Base-by-base conservation (phyloP, 2,797 vertebrate species). In the Tangara arthus region DNA sequence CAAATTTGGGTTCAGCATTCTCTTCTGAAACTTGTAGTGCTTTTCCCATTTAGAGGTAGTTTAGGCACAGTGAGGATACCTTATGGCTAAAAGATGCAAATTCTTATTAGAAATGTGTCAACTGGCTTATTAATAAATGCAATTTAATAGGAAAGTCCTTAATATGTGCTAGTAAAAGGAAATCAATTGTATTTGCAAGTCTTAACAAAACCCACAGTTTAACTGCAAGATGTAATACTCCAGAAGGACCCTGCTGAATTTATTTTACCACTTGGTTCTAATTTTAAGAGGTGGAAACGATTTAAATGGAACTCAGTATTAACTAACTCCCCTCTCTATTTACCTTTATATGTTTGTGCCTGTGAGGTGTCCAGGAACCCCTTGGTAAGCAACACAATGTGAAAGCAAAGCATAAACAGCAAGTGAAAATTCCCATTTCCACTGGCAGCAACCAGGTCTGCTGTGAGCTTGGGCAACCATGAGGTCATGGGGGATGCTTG, bases 81-180 rank as follows among this genome's bases (percentile, higher is more conserved):
- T n/a, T 57, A 22, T 11, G 13, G 44, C 55, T 66, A 85, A 90
- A 93, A 16, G 30, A 84, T 34, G 60, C 28, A 92, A 41, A 18
- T 70, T 93, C 63, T 70, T 86, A 89, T 90, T 49, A 89, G 30
- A 77, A 97, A 87, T 35, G 8, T n/a, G 57, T 37, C 55, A 95
- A 85, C 49, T 37, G 16, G 21, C 46, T 61, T 91, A 84, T 64
- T 50, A 90, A 75, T 91, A 96, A 91, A 94, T 49, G 24, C 6
- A 72, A 14, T 35, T 65, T 35, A 81, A 78, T 21, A 80, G 27
- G 23, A 79, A 85, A 81, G 7, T 32, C 26, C 34, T 90, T 82
- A 72, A 59, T 66, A 75, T 8, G 11, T 21, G 32, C 90, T n/a
- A 73, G 16, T 39, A 81, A 69, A 93, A 78, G 21, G 46, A 89